Conservation (phyloP, 1,140 invertebrate species). For the Pseudomyrmex concolor region DNA sequence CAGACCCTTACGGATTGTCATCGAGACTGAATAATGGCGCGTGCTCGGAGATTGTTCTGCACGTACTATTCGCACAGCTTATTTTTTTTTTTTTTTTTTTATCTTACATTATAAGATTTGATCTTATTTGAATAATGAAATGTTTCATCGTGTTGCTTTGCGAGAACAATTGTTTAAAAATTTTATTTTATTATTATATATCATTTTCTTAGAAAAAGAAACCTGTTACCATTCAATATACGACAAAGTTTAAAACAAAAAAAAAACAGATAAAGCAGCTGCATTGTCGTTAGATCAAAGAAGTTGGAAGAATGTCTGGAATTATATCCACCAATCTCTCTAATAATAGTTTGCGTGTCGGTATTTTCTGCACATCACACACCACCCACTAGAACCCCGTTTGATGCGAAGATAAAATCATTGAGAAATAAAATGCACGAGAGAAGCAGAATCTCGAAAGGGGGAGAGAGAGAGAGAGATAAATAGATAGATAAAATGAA, state of each 20-base stretch:
- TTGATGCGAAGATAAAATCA: conserved; percentile 62
- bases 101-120: background rate
- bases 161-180: background rate
- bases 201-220: background rate
- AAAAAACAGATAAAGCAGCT: conserved; percentile 10
- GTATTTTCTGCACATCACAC: conserved; percentile 35
- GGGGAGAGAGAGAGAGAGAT: conserved; percentile 34
- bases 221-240: conserved; percentile 15
- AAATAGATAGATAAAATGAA: no score
- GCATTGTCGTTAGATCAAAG: background rate
- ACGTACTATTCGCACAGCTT: background rate
- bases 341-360: background rate
- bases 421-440: conserved; percentile 18
- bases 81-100: conserved; percentile 2
- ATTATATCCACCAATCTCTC: conserved; percentile 1
- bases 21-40: conserved; percentile 30
- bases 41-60: background rate
- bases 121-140: background rate
- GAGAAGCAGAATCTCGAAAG: conserved; percentile 11
- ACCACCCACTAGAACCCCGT: background rate
- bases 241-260: background rate
- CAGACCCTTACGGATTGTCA: conserved; percentile 18
- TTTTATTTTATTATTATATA: conserved; percentile 4
- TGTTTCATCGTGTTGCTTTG: background rate
- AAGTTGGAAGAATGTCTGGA: background rate